Evolutionary conservation across 2,797 vertebrate genomes (phyloP).

Genomic region (Furcifer pardalis): DNA sequence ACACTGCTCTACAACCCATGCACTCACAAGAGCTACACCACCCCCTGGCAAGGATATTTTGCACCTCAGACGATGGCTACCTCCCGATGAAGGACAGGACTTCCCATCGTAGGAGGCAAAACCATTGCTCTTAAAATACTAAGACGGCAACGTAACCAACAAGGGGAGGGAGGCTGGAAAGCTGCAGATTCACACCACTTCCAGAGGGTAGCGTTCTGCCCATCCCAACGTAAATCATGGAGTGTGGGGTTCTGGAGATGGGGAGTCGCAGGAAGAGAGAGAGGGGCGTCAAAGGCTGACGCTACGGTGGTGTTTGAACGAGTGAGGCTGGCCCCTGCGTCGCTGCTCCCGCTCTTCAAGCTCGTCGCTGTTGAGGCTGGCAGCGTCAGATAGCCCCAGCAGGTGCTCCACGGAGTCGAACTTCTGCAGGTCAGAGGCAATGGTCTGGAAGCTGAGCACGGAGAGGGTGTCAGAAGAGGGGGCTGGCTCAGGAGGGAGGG

Average conservation of each 20-base stretch:
- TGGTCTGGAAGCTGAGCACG: constrained; percentile 87
- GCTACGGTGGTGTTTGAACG: constrained; percentile 74
- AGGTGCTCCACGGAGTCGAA: constrained; percentile 91
- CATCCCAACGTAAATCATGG: no score
- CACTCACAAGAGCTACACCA: not conserved
- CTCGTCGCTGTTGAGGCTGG: constrained; percentile 78
- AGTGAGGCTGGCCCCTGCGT: constrained; percentile 7
- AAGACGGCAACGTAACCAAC: no score
- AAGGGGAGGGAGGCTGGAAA: no score
- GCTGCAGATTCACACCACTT: no score
- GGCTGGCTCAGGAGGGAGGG: constrained; percentile 42
- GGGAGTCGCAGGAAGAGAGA: not conserved
- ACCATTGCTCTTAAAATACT: no score
- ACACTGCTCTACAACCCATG: not conserved
- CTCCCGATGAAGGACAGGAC: not conserved
- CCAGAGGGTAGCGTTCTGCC: no score
- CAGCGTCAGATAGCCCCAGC: constrained; percentile 78
- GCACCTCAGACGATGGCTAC: not conserved
- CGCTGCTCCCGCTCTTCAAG: constrained; percentile 42
- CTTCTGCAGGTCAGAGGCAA: constrained; percentile 89
- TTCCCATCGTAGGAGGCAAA: no score
- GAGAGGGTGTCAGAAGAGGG: constrained; percentile 79
- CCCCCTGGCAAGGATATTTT: not conserved
- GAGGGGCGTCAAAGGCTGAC: constrained; percentile 68
- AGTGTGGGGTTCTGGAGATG: no score